These are phyloP conservation scores for Oreotragus oreotragus DNA, from an alignment of 2,113 vertebrate genomes.

Conservation along the genomic window DNA sequence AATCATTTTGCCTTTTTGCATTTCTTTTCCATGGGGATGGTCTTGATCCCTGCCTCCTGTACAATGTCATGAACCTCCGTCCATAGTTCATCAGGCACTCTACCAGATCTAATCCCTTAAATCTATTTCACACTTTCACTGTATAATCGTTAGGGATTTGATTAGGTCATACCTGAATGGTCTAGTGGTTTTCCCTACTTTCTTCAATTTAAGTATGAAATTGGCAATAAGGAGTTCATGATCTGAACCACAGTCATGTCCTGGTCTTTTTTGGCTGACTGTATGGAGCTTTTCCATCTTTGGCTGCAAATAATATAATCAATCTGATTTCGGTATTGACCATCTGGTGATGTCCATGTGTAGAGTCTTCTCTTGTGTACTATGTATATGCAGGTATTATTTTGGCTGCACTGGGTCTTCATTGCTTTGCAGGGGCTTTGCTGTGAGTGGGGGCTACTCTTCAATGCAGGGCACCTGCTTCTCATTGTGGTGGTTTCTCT, in stretches of 20 bases:
- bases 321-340: neutral
- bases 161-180: neutral
- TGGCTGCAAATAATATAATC: neutral
- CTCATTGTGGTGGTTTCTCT: neutral
- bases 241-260: neutral
- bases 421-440: neutral
- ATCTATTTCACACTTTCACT: neutral
- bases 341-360: neutral
- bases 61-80: fast-evolving
- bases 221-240: neutral
- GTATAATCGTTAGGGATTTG: neutral
- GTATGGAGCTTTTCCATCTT: neutral
- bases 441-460: neutral
- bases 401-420: neutral
- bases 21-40: neutral
- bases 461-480: neutral
- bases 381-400: neutral
- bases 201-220: neutral
- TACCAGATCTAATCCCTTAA: neutral
- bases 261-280: neutral
- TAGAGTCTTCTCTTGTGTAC: neutral
- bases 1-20: neutral
- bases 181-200: neutral
- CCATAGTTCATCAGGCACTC: neutral
- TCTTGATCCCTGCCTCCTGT: neutral